A percentile compares a stretch with the other conserved stretches of the same genome.
Conservation (phyloP, 2,888 invertebrate genomes). For the Epicampocera succincta region DNA sequence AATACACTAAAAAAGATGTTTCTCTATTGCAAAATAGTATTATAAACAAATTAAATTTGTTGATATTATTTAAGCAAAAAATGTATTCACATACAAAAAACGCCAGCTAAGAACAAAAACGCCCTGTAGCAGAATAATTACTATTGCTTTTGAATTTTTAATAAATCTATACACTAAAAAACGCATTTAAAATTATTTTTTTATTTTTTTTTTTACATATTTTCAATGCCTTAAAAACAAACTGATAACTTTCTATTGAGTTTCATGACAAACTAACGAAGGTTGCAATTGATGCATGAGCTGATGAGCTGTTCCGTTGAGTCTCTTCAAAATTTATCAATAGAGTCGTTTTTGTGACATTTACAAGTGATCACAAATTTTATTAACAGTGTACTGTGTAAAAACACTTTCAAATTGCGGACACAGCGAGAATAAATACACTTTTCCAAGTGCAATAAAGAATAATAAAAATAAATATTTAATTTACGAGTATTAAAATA, state of each 20-base stretch:
- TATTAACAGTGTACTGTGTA: neutral
- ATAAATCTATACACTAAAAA: slow-evolving; percentile 36
- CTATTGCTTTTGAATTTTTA: slow-evolving; percentile 24
- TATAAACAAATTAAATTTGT: no score
- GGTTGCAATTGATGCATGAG: slow-evolving; percentile 18
- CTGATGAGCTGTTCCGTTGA: slow-evolving; percentile 32
- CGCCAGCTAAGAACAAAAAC: no score
- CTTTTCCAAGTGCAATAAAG: neutral
- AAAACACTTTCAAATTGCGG: slow-evolving; percentile 13
- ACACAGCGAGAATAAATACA: slow-evolving; percentile 20
- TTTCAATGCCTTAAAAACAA: neutral
- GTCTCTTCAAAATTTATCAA: slow-evolving; percentile 24
- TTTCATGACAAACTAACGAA: slow-evolving; percentile 1
- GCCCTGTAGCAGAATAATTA: no score
- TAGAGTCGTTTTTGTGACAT: slow-evolving; percentile 11
- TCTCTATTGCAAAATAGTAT: no score
- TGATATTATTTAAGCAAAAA: no score
- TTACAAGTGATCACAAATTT: slow-evolving; percentile 15
- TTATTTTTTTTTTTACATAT: neutral
- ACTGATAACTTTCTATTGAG: slow-evolving; percentile 15
- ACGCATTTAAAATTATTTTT: neutral
- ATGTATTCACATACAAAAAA: no score
- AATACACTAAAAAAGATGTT: no score
- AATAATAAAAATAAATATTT: slow-evolving; percentile 22
- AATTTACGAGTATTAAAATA: slow-evolving; percentile 8